Base-by-base conservation (phyloP, 2,888 invertebrate species). In the Himalopsyche japonica region DNA sequence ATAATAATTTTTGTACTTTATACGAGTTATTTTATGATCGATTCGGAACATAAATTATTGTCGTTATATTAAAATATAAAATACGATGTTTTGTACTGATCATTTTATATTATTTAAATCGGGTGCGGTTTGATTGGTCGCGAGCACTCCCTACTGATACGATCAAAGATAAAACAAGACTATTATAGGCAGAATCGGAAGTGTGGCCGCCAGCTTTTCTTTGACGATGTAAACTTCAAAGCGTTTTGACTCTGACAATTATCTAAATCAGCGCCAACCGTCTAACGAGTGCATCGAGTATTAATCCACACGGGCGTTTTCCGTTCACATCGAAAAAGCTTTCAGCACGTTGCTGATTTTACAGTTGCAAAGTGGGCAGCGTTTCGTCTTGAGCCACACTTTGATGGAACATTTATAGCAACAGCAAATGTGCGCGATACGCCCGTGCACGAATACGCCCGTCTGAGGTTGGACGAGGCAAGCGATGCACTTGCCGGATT, bases 351-450 rank as follows among this genome's bases (percentile, higher is more conserved):
- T 95, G 87, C 93, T 94, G 6, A 95, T 94, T 90, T 93, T 93
- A 84, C 94, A 91, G 88, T 95, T 95, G 88, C 95, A 95, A 2
- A 95, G 91, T 0, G 95, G 95, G 88, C 95, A 95, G 34, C 94
- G 90, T 87, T 93, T 94, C 0, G 92, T 92, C 37, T 92, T 92
- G 18, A 92, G 91, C 94, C 95, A 95, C 0, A 94, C 94, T 88
- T 93, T 94, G 70, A 94, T 92, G 0, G 95, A 95, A 89, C 95
- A 95, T 82, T 92, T 93, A 87, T 95, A 95, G 88, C 95, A 95
- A 87, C 95, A 95, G 88, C 94, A 95, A 86, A 94, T 93, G 85
- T 95, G 95, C 0, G 93, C 94, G 82, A 93, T 93, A 76, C 93
- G 91, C 0, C 94, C 94, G 88, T 95, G 95, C 0, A 95, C 93